These are phyloP conservation scores for Artemia sp. DNA, from an alignment of 2,888 invertebrate genomes.

Conservation along the genomic window DNA sequence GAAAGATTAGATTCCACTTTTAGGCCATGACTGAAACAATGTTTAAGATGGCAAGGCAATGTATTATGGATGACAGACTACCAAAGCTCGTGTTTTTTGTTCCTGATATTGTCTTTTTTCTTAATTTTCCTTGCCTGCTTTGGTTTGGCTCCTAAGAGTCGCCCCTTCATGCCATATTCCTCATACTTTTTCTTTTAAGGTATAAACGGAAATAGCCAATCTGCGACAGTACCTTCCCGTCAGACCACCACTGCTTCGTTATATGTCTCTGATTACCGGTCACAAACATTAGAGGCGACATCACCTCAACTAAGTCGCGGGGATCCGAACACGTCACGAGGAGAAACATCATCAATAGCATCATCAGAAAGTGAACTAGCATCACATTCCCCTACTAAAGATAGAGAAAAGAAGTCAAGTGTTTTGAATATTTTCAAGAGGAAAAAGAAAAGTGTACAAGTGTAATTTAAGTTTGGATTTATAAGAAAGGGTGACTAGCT, in stretches of 20 bases:
- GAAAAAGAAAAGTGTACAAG: constrained; percentile 29
- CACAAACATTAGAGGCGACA: background rate
- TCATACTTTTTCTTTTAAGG: background rate
- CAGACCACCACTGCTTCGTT: background rate
- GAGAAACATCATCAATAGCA: constrained; percentile 22
- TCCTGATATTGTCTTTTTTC: too few species aligned
- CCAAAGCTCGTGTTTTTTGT: too few species aligned
- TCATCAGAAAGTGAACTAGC: constrained; percentile 30
- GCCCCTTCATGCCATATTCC: too few species aligned
- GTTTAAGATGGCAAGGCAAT: too few species aligned
- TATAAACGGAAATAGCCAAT: background rate
- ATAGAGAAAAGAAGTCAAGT: constrained; percentile 29
- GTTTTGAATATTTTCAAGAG: constrained; percentile 29
- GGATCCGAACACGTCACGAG: background rate
- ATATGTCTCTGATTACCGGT: constrained; percentile 6
- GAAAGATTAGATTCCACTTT: too few species aligned
- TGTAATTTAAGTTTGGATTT: constrained; percentile 23
- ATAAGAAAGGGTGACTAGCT: too few species aligned
- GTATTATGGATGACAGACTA: too few species aligned
- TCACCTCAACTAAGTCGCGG: background rate
- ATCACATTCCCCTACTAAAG: constrained; percentile 27
- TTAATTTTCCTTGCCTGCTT: too few species aligned
- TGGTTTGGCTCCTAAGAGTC: too few species aligned
- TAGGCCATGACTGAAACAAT: too few species aligned
- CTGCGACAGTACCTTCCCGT: background rate